Evolutionary conservation across 2,888 invertebrate species (phyloP), one percentile per base, ranked within the genome.

Genomic region (Stenodera caucasica): DNA sequence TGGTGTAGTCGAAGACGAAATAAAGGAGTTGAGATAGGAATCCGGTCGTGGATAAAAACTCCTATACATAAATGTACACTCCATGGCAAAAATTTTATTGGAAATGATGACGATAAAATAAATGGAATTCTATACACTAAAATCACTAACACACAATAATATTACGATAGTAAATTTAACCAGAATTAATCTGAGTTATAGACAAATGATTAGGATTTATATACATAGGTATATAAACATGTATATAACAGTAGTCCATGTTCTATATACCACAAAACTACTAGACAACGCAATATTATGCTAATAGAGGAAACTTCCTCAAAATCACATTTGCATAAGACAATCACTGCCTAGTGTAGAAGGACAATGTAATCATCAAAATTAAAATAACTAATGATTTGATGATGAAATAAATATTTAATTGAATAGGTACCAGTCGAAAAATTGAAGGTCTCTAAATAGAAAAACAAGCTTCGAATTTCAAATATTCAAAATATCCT

Each of bases 361-460:
- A 37, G 29, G 35, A 51, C 33, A 50, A 51, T 51, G 50, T 18
- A 30, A 14, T 15, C 50, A 33, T 49, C 33, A 11, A 21, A 8
- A n/a, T n/a, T 23, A 49, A 29, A 21, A 30, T 33, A 37, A n/a
- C n/a, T 30, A 32, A 35, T 23, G 49, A 32, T 60, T n/a, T n/a
- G n/a, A n/a, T n/a, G n/a, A n/a, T n/a, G 53, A 67, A 66, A 67
- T 67, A 64, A 64, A 66, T 66, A 69, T 72, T 73, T 70, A 68
- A n/a, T n/a, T n/a, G n/a, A n/a, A n/a, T n/a, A n/a, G n/a, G n/a
- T n/a, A n/a, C n/a, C n/a, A n/a, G n/a, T n/a, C n/a, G n/a, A n/a
- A n/a, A n/a, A n/a, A n/a, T n/a, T n/a, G n/a, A n/a, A n/a, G n/a
- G n/a, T n/a, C n/a, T n/a, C n/a, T n/a, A n/a, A n/a, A n/a, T n/a